A percentile compares a stretch with the other conserved stretches of the same genome.
Evolutionary conservation across 1,140 invertebrate genomes (phyloP).

Genomic region (Holotrichia oblita): DNA sequence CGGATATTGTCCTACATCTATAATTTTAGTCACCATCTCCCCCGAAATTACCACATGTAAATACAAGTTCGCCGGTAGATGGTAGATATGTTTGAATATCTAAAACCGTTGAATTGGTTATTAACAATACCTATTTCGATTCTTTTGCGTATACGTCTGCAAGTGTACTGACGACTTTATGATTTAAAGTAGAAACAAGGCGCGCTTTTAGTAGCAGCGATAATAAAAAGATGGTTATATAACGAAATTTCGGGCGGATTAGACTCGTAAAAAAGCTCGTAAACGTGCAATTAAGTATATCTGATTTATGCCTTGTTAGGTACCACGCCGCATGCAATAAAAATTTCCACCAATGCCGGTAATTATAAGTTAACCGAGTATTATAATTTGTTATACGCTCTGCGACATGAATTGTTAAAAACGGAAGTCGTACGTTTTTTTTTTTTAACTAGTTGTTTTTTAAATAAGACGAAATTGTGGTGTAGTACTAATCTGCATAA

Average conservation of each 20-base stretch:
- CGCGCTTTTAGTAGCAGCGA: background rate
- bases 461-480: background rate
- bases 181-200: slow-evolving; percentile 2
- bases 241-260: slow-evolving; percentile 27
- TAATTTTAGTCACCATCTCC: no score
- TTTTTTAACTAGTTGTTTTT: background rate
- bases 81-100: no score
- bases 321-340: slow-evolving; percentile 30
- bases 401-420: slow-evolving; percentile 1
- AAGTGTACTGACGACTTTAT: background rate
- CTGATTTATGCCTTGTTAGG: slow-evolving; percentile 30
- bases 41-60: no score
- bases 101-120: no score
- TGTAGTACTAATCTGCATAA: background rate
- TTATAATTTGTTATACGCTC: slow-evolving; percentile 16
- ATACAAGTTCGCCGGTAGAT: no score
- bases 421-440: slow-evolving; percentile 20
- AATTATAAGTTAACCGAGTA: slow-evolving; percentile 20
- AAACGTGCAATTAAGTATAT: slow-evolving; percentile 30
- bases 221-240: slow-evolving; percentile 1
- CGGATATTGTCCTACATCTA: no score
- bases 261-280: slow-evolving; percentile 30
- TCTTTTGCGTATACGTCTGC: no score
- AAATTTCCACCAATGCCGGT: slow-evolving; percentile 25
- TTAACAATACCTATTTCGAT: no score